These are phyloP conservation scores for Vulpes lagopus DNA, from an alignment of 2,113 vertebrate species.

Conservation along the genomic window DNA sequence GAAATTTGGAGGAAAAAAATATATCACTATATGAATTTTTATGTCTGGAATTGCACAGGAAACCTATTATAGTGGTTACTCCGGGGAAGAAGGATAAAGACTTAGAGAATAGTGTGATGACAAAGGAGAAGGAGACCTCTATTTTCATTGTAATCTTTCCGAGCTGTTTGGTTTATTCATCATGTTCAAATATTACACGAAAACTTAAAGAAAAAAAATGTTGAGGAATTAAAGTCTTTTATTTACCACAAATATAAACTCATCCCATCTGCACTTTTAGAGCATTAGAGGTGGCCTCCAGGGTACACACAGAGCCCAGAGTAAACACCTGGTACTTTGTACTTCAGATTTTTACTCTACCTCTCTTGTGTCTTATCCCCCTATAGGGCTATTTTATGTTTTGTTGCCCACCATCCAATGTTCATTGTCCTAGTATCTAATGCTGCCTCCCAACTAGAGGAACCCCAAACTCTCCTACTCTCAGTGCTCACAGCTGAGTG, in stretches of 20 bases:
- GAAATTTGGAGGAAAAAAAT: neutral
- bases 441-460: neutral
- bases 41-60: neutral
- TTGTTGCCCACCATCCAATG: neutral
- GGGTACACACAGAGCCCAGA: accelerated
- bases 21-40: neutral
- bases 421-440: neutral
- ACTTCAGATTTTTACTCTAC: neutral
- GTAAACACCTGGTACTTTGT: neutral
- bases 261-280: neutral
- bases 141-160: neutral
- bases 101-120: neutral
- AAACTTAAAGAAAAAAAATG: neutral
- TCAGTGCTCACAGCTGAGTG: no score
- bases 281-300: neutral
- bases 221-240: neutral
- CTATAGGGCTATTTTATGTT: neutral
- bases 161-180: neutral
- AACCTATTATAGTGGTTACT: neutral
- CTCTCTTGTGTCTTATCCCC: neutral
- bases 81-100: neutral
- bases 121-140: neutral
- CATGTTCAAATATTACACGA: neutral
- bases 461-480: neutral
- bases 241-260: neutral